phyloP scores from a whole-genome alignment of 2,113 vertebrate genomes.

The Phocoena sinus region DNA sequence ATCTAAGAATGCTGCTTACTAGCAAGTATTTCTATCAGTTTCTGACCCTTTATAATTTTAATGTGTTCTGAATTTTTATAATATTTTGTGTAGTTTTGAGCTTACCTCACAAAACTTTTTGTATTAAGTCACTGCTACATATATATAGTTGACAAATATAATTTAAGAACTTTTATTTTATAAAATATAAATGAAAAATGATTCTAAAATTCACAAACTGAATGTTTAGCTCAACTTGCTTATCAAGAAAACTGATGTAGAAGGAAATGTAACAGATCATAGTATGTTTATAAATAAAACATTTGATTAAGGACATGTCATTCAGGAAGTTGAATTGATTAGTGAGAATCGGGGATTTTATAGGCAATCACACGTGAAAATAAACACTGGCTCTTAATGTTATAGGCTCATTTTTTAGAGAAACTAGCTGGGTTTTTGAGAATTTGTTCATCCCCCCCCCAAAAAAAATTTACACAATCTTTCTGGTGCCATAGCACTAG shows the following conservation, averaged over 20 bases:
- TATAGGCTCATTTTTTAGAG: not conserved
- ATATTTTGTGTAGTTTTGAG: not conserved
- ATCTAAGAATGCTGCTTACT: not conserved
- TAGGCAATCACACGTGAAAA: not conserved
- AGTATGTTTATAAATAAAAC: conserved; percentile 23
- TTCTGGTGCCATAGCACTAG: not conserved
- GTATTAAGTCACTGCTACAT: not conserved
- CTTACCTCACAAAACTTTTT: not conserved
- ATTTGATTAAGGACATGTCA: not conserved
- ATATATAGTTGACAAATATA: not conserved
- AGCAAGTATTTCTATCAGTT: conserved; percentile 7
- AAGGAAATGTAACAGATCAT: not conserved
- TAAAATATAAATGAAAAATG: not conserved
- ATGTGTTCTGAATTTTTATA: not conserved
- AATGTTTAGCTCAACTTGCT: conserved; percentile 16
- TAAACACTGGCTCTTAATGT: not conserved
- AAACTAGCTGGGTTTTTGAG: not conserved
- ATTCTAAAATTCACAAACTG: not conserved
- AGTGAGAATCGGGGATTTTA: not conserved
- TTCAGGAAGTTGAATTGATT: not conserved
- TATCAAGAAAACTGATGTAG: not conserved
- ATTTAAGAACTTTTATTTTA: conserved; percentile 10
- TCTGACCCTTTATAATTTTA: not conserved
- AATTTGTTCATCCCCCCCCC: not conserved
- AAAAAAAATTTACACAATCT: not conserved